These are phyloP conservation scores for Podocnemis expansa DNA, from an alignment of 2,113 vertebrate species.

Conservation along the genomic window DNA sequence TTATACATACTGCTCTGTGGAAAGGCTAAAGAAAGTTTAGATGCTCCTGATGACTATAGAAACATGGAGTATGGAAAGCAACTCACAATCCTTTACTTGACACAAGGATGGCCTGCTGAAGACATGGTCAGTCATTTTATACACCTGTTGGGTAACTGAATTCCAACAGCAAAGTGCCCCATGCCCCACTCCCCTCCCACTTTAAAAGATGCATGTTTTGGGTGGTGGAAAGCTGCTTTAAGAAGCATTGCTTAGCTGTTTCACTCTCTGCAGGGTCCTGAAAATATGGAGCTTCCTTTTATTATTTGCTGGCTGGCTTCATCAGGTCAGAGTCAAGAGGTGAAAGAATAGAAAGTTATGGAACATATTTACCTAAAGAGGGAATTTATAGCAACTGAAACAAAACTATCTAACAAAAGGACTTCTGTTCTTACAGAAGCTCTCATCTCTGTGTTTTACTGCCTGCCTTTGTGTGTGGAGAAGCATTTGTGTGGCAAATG, in stretches of 20 bases:
- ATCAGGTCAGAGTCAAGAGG: neutral
- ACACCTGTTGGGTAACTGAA: neutral
- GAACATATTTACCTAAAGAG: conserved; percentile 20
- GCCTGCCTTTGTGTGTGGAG: neutral
- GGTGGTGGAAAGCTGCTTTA: neutral
- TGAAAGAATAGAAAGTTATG: conserved; percentile 19
- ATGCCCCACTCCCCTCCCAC: neutral
- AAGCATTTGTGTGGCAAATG: neutral
- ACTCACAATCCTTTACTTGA: neutral
- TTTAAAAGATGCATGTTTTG: neutral
- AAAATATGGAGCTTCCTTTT: conserved; percentile 27
- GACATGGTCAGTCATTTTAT: neutral
- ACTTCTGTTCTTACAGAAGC: neutral
- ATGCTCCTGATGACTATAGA: neutral
- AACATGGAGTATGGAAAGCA: neutral
- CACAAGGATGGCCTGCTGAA: accelerated
- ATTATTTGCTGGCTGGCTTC: conserved; percentile 14
- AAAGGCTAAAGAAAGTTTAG: neutral
- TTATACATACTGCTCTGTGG: neutral
- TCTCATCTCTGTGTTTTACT: neutral
- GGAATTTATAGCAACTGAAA: neutral
- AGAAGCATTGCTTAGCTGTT: conserved; percentile 24
- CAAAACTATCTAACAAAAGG: neutral
- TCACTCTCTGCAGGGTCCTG: conserved; percentile 48
- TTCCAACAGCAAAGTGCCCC: accelerated